Conservation (phyloP, 2,797 vertebrate species). For the Halcyon leucocephala region DNA sequence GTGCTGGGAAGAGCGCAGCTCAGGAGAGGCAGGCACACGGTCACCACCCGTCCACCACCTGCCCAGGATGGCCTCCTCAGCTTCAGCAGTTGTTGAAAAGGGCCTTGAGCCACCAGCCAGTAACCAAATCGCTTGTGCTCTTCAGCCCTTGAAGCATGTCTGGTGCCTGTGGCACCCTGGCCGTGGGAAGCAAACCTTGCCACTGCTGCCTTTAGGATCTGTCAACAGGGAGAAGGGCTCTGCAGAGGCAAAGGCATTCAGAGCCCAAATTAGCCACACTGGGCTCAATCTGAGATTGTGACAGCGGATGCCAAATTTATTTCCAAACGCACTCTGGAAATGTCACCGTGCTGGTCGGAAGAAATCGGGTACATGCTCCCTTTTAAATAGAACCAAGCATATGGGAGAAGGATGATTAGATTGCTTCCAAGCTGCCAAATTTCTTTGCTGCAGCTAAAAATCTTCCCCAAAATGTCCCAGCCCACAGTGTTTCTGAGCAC, state of each 20-base stretch:
- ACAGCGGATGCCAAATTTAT: conserved; percentile 76
- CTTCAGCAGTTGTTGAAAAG: background rate
- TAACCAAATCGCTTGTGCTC: fast-evolving
- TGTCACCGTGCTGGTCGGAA: conserved; percentile 79
- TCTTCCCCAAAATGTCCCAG: conserved; percentile 69
- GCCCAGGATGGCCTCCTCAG: background rate
- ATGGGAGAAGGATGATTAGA: conserved; percentile 82
- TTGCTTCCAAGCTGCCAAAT: conserved; percentile 79
- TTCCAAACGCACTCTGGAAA: conserved; percentile 80
- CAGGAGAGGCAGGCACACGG: background rate
- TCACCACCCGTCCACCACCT: fast-evolving
- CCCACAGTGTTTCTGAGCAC: conserved; percentile 55
- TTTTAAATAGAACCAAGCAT: conserved; percentile 83
- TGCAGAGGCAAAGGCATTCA: conserved; percentile 16
- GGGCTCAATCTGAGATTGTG: conserved; percentile 70
- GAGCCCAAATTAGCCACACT: background rate
- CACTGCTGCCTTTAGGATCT: background rate
- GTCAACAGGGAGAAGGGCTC: background rate
- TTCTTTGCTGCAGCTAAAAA: conserved; percentile 75
- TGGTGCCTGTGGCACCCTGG: fast-evolving
- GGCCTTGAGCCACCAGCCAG: background rate
- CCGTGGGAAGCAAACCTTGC: background rate
- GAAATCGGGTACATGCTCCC: conserved; percentile 75
- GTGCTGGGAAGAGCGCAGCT: fast-evolving
- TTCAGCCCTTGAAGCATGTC: background rate